A percentile compares a stretch with the other conserved stretches of the same genome.
phyloP scores from a whole-genome alignment of 2,888 invertebrate genomes.

The Rotaria magnacalcarata region DNA sequence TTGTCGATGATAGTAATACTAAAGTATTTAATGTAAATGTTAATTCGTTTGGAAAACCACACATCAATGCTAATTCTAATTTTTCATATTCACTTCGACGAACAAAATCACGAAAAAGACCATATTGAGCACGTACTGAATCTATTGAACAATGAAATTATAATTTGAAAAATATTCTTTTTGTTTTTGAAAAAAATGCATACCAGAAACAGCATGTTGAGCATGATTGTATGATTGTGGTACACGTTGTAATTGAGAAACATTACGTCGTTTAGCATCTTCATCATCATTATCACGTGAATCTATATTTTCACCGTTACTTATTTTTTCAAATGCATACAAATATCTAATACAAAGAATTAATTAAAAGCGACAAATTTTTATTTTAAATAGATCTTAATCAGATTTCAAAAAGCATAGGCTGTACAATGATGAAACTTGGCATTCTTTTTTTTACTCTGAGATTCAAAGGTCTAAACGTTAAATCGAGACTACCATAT shows the following conservation, averaged over 20 bases:
- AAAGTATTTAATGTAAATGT: constrained; percentile 44
- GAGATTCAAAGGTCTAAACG: no score
- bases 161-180: no score
- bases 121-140: constrained; percentile 35
- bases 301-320: constrained; percentile 41
- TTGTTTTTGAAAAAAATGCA: no score
- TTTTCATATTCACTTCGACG: constrained; percentile 42
- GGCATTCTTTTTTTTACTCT: no score
- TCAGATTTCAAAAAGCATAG: no score
- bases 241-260: constrained; percentile 12
- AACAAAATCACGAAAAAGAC: constrained; percentile 35
- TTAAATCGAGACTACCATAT: no score
- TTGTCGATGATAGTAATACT: constrained; percentile 80
- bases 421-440: no score
- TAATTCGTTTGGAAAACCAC: constrained; percentile 45
- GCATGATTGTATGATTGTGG: constrained; percentile 3
- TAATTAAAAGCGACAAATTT: no score
- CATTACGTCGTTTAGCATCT: constrained; percentile 28
- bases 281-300: constrained; percentile 31
- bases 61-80: constrained; percentile 42
- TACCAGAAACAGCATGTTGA: constrained; percentile 2
- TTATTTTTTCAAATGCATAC: constrained; percentile 12
- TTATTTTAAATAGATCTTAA: no score
- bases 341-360: neutral
- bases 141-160: neutral